Evolutionary conservation across 2,888 invertebrate genomes (phyloP), one percentile per base, ranked within the genome.

Genomic region (Hirtodrosophila histrioides): DNA sequence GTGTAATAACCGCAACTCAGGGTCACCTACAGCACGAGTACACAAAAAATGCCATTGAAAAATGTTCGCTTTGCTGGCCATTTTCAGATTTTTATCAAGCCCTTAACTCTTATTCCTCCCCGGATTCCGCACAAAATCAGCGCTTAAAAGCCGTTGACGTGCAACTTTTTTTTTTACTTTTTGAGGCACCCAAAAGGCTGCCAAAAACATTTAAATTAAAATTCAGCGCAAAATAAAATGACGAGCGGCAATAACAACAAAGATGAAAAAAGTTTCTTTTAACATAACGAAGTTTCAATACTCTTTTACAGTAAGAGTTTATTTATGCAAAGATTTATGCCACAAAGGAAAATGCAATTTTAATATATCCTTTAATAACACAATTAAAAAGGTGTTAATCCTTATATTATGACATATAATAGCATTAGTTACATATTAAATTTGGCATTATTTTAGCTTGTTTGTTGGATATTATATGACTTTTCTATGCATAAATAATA

Each of bases 151-250:
- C 86, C 71, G 78, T 74, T 84, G 71, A 76, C 68, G 65, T 76
- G 70, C 62, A 65, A 63, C 62, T 39, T 61, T 61, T 37, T 44
- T 37, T 8, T 35, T 12, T 17, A 29, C 24, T 17, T 54, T 44
- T 41, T 43, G 33, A 58, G 54, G 65, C 71, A 41, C 46, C 49
- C 60, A 64, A 73, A 81, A 69, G 64, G 69, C 82, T 78, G 83
- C 82, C 87, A 84, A 78, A 84, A 83, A 81, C 87, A 86, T 81
- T 83, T 86, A 86, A 86, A 83, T 86, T 83, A 83, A 83, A 83
- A 83, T 73, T 81, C 67, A 73, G 63, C 61, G 63, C 44, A 72
- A 76, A 69, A 65, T 63, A 62, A 73, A 73, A 65, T 55, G 51
- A 50, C 31, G 12, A 35, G 27, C 12, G 11, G 40, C 29, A 74